Conservation (phyloP, 1,140 invertebrate species). For the Lerema accius region DNA sequence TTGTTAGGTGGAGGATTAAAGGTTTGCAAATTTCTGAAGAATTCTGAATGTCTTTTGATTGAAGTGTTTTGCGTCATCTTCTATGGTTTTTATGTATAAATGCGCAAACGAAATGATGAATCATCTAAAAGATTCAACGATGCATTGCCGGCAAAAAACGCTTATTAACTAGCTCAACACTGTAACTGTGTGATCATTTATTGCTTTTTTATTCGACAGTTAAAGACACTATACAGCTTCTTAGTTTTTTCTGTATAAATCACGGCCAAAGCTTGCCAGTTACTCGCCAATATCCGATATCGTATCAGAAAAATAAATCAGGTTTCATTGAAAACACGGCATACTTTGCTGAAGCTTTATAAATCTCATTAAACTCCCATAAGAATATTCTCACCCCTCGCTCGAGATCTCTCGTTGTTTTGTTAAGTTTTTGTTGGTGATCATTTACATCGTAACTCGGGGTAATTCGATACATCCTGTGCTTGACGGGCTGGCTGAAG, state of each 20-base stretch:
- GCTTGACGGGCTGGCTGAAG: slow-evolving; percentile 55
- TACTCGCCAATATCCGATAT: slow-evolving; percentile 31
- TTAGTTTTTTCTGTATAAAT: slow-evolving; percentile 27
- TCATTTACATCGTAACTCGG: slow-evolving; percentile 72
- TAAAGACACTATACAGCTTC: slow-evolving; percentile 23
- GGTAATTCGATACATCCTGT: slow-evolving; percentile 80
- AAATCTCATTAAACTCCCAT: slow-evolving; percentile 70
- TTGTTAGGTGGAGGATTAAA: too few relatives aligned
- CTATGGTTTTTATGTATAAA: too few relatives aligned
- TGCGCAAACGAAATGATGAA: too few relatives aligned
- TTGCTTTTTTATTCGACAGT: neutral
- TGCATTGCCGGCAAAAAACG: neutral
- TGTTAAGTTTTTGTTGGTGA: slow-evolving; percentile 69
- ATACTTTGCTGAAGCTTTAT: slow-evolving; percentile 74
- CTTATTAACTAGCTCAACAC: neutral
- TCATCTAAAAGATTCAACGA: too few relatives aligned
- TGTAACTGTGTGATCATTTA: too few relatives aligned
- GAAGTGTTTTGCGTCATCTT: too few relatives aligned
- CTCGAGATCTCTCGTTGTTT: slow-evolving; percentile 57
- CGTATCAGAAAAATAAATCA: slow-evolving; percentile 33
- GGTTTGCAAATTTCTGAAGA: too few relatives aligned
- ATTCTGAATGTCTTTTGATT: too few relatives aligned
- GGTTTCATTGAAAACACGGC: slow-evolving; percentile 40
- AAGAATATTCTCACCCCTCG: slow-evolving; percentile 79
- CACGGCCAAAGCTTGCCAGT: slow-evolving; percentile 24